A percentile compares a stretch with the other conserved stretches of the same genome.
These are phyloP conservation scores for Eulithis prunata DNA, from an alignment of 2,888 invertebrate species.

Conservation along the genomic window DNA sequence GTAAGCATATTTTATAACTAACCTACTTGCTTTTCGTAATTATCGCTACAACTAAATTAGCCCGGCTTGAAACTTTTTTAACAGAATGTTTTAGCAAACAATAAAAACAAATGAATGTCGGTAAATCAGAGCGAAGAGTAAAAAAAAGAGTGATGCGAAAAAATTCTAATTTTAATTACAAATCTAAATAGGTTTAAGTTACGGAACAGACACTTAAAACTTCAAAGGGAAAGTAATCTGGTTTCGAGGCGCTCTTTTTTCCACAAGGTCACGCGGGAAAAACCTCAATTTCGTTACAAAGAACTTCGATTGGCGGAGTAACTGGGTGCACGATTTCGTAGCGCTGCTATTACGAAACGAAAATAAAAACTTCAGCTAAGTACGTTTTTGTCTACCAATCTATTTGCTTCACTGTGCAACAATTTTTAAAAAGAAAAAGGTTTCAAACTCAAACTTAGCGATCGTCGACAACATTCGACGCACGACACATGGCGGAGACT, in stretches of 20 bases:
- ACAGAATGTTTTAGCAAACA: not conserved
- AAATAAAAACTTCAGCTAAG: slow-evolving; percentile 43
- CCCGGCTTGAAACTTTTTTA: not conserved
- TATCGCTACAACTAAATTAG: slow-evolving; percentile 19
- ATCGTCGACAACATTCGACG: slow-evolving; percentile 1
- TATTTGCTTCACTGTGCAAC: slow-evolving; percentile 42
- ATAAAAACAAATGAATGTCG: slow-evolving; percentile 12
- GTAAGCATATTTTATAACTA: slow-evolving; percentile 38
- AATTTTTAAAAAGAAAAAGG: slow-evolving; percentile 34
- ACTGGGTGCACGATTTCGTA: slow-evolving; percentile 50
- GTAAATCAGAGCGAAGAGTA: slow-evolving; percentile 24
- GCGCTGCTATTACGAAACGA: slow-evolving; percentile 45
- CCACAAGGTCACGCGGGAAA: slow-evolving; percentile 56
- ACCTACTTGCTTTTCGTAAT: slow-evolving; percentile 38
- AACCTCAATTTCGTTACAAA: slow-evolving; percentile 60
- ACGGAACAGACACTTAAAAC: slow-evolving; percentile 55
- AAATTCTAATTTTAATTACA: slow-evolving; percentile 56
- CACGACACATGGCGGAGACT: not conserved
- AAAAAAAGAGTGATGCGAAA: slow-evolving; percentile 39
- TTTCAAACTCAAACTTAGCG: slow-evolving; percentile 24
- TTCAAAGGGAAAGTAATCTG: slow-evolving; percentile 64
- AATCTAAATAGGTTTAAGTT: slow-evolving; percentile 57
- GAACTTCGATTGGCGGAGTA: slow-evolving; percentile 54
- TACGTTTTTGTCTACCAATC: slow-evolving; percentile 49
- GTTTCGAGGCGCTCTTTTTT: slow-evolving; percentile 51